A percentile compares a stretch with the other conserved stretches of the same genome.
phyloP scores from a whole-genome alignment of 37 sponge, comb jelly and placozoan genomes.

The Tethya wilhelma region DNA sequence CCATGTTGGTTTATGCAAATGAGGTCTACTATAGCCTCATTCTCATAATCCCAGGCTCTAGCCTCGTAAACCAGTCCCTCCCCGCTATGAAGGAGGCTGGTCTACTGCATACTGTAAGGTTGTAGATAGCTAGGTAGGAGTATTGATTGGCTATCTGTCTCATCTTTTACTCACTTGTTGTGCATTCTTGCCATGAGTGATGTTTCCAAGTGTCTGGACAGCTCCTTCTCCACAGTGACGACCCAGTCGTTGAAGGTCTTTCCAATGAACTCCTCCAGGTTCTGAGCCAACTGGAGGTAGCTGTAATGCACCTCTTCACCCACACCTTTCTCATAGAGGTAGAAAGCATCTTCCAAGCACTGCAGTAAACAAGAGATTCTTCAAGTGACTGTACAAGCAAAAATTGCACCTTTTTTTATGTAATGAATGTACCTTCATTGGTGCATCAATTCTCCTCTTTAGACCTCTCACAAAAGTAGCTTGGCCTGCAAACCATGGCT shows the following conservation, averaged over 20 bases:
- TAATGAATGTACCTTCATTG: conserved; percentile 76
- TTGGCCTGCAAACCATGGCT: conserved; percentile 81
- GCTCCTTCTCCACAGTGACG: conserved; percentile 84
- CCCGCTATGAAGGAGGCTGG: too few relatives aligned
- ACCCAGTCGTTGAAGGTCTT: conserved; percentile 97
- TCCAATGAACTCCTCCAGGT: conserved; percentile 90
- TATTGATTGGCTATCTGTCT: too few relatives aligned
- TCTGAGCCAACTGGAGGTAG: conserved; percentile 87
- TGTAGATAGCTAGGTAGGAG: too few relatives aligned
- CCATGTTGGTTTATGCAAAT: neutral
- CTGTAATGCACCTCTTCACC: conserved; percentile 84
- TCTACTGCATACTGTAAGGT: neutral
- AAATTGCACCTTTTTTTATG: neutral
- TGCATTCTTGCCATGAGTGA: conserved; percentile 78
- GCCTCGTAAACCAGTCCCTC: too few relatives aligned
- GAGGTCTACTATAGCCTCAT: too few relatives aligned
- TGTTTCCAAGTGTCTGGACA: conserved; percentile 70
- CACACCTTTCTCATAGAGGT: conserved; percentile 84
- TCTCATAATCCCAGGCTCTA: too few relatives aligned
- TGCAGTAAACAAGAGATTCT: neutral
- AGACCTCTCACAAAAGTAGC: conserved; percentile 91
- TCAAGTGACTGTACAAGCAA: neutral
- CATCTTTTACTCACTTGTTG: neutral
- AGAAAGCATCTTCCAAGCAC: conserved; percentile 85
- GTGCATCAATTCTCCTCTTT: conserved; percentile 90